Evolutionary conservation across 92 coral and sea anemone species (phyloP), one percentile per base, ranked within the genome.

Genomic region (Blastomussa wellsi): DNA sequence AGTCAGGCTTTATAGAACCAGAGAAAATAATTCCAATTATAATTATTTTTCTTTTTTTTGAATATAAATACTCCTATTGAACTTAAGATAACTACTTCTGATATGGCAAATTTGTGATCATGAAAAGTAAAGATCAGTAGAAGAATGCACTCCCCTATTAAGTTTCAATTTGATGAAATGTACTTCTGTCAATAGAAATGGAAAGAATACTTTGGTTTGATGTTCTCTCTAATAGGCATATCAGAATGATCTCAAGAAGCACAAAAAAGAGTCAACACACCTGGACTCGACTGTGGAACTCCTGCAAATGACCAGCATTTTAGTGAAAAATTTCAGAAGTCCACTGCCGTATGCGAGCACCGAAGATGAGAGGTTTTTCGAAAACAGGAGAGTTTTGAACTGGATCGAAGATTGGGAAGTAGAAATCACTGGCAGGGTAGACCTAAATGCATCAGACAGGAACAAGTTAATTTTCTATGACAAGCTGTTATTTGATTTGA

Each of bases 401-500:
- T 88, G 91, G 91, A 52, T 88, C 7, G 26, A 31, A 39, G 51
- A 57, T 16, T 88, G 91, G 88, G 80, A 77, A 52, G 48, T 37
- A 31, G 87, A 82, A 20, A 77, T 66, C 48, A 53, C 37, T 42
- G 8, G 16, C 37, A 60, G 57, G 33, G 36, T 15, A 5, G 88
- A 69, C 70, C 47, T 77, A 47, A 67, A 22, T 22, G 55, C 78
- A 39, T 77, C 88, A 33, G 86, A 79, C 10, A 52, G 89, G 33
- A 89, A 89, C 60, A 88, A 88, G 53, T 72, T 62, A 26, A 42
- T 84, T 67, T 55, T 88, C 20, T 84, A 85, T 60, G 79, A 71
- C 14, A 26, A 85, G 64, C 86, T 86, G 6, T 72, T 72, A 78
- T 85, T 79, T 89, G 92, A 89, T 78, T 71, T 89, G 35, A 53